These are phyloP conservation scores for Acanthurus tractus DNA, from an alignment of 2,797 vertebrate species.

Conservation along the genomic window DNA sequence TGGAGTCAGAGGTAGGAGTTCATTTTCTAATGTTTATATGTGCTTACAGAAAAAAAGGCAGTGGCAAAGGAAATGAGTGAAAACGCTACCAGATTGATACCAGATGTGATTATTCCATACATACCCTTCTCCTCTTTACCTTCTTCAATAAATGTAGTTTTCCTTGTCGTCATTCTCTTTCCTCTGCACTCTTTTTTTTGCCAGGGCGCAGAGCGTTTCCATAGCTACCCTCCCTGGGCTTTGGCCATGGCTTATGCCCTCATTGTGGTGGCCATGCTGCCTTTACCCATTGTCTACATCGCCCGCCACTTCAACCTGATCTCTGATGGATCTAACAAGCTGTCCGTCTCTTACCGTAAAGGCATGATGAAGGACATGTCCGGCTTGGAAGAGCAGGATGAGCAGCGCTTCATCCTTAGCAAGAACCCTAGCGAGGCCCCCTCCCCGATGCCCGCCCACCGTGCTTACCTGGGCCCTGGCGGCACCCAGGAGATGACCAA, in stretches of 20 bases:
- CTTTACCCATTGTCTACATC: slow-evolving; percentile 92
- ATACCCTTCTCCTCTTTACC: not conserved
- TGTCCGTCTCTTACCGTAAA: slow-evolving; percentile 97
- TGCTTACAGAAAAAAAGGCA: not conserved
- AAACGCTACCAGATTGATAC: not conserved
- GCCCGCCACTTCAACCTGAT: slow-evolving; percentile 93
- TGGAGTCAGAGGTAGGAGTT: slow-evolving; percentile 90
- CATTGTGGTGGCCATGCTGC: slow-evolving; percentile 91
- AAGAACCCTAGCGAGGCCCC: slow-evolving; percentile 94
- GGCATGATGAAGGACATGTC: slow-evolving; percentile 99
- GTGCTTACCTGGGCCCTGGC: slow-evolving; percentile 94
- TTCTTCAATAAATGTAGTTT: rapidly evolving
- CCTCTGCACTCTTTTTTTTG: not conserved
- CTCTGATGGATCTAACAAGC: slow-evolving; percentile 95
- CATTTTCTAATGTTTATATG: not conserved
- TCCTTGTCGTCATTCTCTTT: not conserved
- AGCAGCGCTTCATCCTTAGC: slow-evolving; percentile 97
- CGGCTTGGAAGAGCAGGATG: slow-evolving; percentile 95
- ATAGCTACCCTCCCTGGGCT: slow-evolving; percentile 95
- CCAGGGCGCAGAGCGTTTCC: slow-evolving; percentile 92
- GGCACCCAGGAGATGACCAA: slow-evolving; percentile 94
- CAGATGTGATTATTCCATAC: not conserved
- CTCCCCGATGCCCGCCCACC: slow-evolving; percentile 95
- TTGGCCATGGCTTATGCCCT: slow-evolving; percentile 92
- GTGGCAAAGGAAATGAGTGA: not conserved